phyloP scores from a whole-genome alignment of 1,140 invertebrate species.

The Penaeus indicus region DNA sequence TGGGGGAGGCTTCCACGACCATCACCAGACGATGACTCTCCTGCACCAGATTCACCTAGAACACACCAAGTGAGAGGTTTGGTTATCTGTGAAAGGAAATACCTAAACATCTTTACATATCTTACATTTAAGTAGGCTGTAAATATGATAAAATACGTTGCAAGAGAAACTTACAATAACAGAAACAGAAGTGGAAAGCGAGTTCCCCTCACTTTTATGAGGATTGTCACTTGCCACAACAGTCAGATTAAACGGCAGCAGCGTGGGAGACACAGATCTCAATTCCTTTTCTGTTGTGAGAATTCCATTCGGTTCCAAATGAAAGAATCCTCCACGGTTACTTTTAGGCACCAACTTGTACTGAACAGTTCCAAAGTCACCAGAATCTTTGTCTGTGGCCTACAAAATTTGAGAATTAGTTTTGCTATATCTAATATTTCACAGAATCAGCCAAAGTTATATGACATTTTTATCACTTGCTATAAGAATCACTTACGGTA shows the following conservation, averaged over 20 bases:
- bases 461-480: not conserved
- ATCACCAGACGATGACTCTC: conserved; percentile 49
- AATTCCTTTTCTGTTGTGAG: conserved; percentile 40
- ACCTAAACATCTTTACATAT: not conserved
- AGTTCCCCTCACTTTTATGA: not conserved
- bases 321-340: conserved; percentile 60
- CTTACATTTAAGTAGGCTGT: not conserved
- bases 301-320: conserved; percentile 39
- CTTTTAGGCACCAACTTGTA: conserved; percentile 59
- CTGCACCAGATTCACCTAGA: conserved; percentile 58
- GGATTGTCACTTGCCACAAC: conserved; percentile 52
- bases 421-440: not conserved
- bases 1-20: conserved; percentile 39
- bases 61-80: not conserved
- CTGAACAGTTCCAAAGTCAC: conserved; percentile 36
- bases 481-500: conserved; percentile 12
- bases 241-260: conserved; percentile 60
- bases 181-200: conserved; percentile 30
- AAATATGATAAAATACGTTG: not conserved
- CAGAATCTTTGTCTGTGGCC: conserved; percentile 57
- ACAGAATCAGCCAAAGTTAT: not conserved
- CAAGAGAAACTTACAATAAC: conserved; percentile 37
- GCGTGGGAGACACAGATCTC: conserved; percentile 41
- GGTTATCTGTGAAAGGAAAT: not conserved
- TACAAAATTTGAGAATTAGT: not conserved